phyloP scores from a whole-genome alignment of 2,888 invertebrate species.

The Ecdyonurus torrentis region DNA sequence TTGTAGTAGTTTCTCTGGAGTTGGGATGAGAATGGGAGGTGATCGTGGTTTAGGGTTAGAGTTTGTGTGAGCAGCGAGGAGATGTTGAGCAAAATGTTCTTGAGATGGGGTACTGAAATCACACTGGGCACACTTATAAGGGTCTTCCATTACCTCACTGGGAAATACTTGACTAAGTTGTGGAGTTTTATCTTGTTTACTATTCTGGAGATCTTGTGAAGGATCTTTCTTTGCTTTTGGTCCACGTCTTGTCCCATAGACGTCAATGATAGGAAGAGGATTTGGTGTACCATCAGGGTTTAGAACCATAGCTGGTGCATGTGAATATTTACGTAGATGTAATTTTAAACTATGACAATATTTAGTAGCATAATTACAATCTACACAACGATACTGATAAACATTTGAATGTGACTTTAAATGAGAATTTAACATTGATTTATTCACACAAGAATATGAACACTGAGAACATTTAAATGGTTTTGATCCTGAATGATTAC shows the following conservation, averaged over 20 bases:
- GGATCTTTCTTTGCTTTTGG: conserved; percentile 36
- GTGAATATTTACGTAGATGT: conserved; percentile 81
- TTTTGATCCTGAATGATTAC: conserved; percentile 89
- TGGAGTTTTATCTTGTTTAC: neutral
- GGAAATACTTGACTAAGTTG: neutral
- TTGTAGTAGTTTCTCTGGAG: neutral
- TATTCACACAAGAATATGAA: conserved; percentile 84
- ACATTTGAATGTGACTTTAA: conserved; percentile 87
- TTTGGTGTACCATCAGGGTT: conserved; percentile 81
- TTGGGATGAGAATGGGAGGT: neutral
- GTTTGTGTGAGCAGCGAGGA: conserved; percentile 16
- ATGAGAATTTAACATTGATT: conserved; percentile 97
- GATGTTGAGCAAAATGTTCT: conserved; percentile 24
- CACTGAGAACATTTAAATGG: conserved; percentile 89
- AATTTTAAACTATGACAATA: conserved; percentile 95
- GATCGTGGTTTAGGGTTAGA: neutral
- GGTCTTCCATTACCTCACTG: neutral
- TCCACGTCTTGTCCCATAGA: conserved; percentile 77
- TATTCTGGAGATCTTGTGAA: neutral
- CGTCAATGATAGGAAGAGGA: conserved; percentile 73
- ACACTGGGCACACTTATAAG: conserved; percentile 26
- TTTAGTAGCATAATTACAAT: conserved; percentile 93
- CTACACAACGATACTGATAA: conserved; percentile 82
- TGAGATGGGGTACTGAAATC: conserved; percentile 21
- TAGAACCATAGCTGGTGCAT: conserved; percentile 73